These are phyloP conservation scores for Halocynthia aurantium DNA, from an alignment of 23 tunicate genomes.

Conservation along the genomic window DNA sequence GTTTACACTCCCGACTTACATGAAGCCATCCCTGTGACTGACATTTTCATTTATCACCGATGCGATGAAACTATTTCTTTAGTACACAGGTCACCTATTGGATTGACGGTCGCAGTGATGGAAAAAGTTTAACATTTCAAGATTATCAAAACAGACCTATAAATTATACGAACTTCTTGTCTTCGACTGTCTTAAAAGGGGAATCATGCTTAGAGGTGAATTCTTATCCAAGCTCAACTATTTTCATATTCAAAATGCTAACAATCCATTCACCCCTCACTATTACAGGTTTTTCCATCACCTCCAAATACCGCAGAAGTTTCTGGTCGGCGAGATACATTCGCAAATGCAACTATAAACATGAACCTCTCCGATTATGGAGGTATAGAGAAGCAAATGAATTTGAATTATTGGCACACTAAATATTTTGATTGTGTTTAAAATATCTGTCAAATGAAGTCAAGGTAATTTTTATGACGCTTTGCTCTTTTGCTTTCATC, in stretches of 20 bases:
- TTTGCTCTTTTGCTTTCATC: too few species aligned
- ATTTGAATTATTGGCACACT: background rate
- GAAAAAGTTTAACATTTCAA: background rate
- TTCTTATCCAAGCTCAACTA: background rate
- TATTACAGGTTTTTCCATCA: background rate
- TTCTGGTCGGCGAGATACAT: background rate
- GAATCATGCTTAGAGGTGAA: slow-evolving; percentile 18
- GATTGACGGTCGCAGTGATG: slow-evolving; percentile 22
- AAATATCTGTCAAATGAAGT: too few species aligned
- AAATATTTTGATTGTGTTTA: too few species aligned
- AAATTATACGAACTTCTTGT: slow-evolving; percentile 10
- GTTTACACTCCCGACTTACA: background rate
- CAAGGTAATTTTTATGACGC: too few species aligned
- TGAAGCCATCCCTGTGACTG: background rate
- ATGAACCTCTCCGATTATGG: background rate
- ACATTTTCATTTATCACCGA: background rate
- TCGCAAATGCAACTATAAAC: background rate
- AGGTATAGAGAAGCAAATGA: background rate
- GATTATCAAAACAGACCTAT: background rate
- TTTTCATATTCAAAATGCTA: background rate
- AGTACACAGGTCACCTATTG: slow-evolving; percentile 1
- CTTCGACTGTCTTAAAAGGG: slow-evolving; percentile 7
- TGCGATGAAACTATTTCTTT: background rate
- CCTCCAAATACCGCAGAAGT: background rate
- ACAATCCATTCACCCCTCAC: background rate